A percentile compares a stretch with the other conserved stretches of the same genome.
Evolutionary conservation across 2,113 vertebrate species (phyloP).

Genomic region (Oryzias woworae): DNA sequence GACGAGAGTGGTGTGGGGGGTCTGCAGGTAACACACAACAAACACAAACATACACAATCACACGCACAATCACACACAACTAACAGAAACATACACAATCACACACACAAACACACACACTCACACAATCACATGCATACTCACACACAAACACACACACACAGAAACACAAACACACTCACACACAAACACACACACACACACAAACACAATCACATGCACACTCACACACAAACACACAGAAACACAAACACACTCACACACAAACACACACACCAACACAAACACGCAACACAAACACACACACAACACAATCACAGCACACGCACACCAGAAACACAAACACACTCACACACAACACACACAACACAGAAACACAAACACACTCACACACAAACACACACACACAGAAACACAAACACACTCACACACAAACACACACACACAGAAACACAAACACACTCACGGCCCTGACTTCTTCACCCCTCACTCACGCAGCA

Average conservation of each 20-base stretch:
- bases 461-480: slow-evolving; percentile 59
- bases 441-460: slow-evolving; percentile 23
- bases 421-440: too few relatives aligned
- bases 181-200: slow-evolving; percentile 27
- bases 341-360: neutral
- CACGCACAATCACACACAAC: slow-evolving; percentile 46
- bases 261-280: too few relatives aligned
- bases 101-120: neutral
- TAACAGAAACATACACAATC: slow-evolving; percentile 15
- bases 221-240: too few relatives aligned
- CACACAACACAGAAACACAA: too few relatives aligned
- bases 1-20: slow-evolving; percentile 59
- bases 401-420: too few relatives aligned
- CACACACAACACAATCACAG: slow-evolving; percentile 42
- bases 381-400: too few relatives aligned
- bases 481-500: slow-evolving; percentile 62
- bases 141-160: too few relatives aligned
- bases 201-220: too few relatives aligned
- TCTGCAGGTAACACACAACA: slow-evolving; percentile 74
- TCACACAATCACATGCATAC: too few relatives aligned
- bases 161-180: too few relatives aligned
- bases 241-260: too few relatives aligned
- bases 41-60: slow-evolving; percentile 28
- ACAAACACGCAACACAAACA: neutral
- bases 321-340: slow-evolving; percentile 38